These are phyloP conservation scores for Actinia equina DNA, from an alignment of 64 coral and sea anemone genomes.

Conservation along the genomic window DNA sequence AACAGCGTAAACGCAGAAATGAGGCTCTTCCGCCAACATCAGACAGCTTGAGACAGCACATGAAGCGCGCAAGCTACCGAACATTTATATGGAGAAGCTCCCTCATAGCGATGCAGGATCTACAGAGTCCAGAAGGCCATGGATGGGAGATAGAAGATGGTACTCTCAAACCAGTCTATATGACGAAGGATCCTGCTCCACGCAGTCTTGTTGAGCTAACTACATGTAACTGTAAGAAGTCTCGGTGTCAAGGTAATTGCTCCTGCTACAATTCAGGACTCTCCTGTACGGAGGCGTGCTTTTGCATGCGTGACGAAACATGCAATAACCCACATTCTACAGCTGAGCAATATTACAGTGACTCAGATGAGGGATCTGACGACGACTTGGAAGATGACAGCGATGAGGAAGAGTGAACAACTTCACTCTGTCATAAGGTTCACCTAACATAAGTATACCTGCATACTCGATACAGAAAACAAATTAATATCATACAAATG, in stretches of 20 bases:
- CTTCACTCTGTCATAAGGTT: not conserved
- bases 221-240: slow-evolving; percentile 31
- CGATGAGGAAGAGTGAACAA: not conserved
- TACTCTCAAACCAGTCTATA: slow-evolving; percentile 32
- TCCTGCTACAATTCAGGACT: slow-evolving; percentile 33
- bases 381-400: slow-evolving; percentile 16
- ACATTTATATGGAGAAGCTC: slow-evolving; percentile 12
- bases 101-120: slow-evolving; percentile 9
- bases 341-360: slow-evolving; percentile 17
- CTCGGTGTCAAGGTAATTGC: slow-evolving; percentile 15
- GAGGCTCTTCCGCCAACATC: slow-evolving; percentile 27
- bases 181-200: slow-evolving; percentile 34
- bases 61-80: not conserved
- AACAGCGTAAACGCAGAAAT: not conserved
- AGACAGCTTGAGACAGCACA: slow-evolving; percentile 6
- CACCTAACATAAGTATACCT: slow-evolving; percentile 10
- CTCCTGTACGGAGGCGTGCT: slow-evolving; percentile 20
- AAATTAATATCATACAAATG: too few species aligned
- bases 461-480: not conserved
- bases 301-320: slow-evolving; percentile 31
- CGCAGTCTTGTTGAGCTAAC: slow-evolving; percentile 49
- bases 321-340: slow-evolving; percentile 14
- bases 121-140: slow-evolving; percentile 21
- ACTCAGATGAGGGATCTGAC: slow-evolving; percentile 21
- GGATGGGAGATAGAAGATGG: slow-evolving; percentile 38